Conservation (phyloP, 1,140 invertebrate species). For the Ridgeia piscesae region DNA sequence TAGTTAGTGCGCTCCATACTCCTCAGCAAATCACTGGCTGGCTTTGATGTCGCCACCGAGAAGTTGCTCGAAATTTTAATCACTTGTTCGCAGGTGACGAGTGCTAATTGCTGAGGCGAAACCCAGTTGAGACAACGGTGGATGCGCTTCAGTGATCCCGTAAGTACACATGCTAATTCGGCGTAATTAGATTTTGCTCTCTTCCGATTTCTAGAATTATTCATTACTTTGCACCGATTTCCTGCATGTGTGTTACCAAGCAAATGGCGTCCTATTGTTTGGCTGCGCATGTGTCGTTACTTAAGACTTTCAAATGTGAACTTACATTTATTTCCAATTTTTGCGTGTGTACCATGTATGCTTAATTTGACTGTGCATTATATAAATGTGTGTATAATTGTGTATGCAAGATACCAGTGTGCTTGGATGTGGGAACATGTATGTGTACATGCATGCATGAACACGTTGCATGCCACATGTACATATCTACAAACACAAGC, state of each 20-base stretch:
- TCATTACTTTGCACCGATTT: background rate
- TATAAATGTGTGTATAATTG: too few relatives aligned
- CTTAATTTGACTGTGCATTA: too few relatives aligned
- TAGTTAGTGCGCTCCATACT: background rate
- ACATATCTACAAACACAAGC: too few relatives aligned
- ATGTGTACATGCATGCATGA: too few relatives aligned
- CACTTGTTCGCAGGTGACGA: background rate
- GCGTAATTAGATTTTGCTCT: background rate
- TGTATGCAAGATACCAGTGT: too few relatives aligned
- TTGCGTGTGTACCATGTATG: too few relatives aligned
- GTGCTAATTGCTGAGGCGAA: background rate
- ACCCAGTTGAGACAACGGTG: background rate
- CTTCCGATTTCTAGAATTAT: background rate
- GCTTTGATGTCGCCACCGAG: background rate
- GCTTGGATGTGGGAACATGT: too few relatives aligned
- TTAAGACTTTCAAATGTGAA: background rate
- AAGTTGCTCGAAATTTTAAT: background rate
- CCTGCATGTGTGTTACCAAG: background rate
- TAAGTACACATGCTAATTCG: constrained; percentile 1
- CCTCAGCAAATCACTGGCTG: background rate
- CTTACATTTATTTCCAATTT: background rate
- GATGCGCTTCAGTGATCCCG: background rate
- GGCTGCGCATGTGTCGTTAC: background rate
- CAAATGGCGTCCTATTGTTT: background rate
- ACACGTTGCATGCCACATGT: too few relatives aligned